A percentile compares a stretch with the other conserved stretches of the same genome.
Evolutionary conservation across 2,888 invertebrate species (phyloP).

Genomic region (Oegoconia quadripuncta): DNA sequence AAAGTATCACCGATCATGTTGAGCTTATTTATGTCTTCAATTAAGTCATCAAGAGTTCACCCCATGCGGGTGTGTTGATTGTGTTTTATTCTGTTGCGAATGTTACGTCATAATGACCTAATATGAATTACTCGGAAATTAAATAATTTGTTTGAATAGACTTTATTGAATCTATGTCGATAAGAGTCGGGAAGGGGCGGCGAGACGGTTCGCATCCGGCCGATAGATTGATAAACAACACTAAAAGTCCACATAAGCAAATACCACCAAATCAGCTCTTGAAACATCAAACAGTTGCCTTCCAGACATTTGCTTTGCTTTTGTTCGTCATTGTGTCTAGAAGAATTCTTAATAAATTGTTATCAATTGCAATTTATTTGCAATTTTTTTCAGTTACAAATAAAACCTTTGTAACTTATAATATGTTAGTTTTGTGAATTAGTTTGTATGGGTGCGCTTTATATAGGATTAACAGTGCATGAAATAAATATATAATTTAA

Average conservation of each 20-base stretch:
- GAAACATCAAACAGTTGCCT: slow-evolving; percentile 1
- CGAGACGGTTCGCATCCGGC: slow-evolving; percentile 53
- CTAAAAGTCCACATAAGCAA: slow-evolving; percentile 47
- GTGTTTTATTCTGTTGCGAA: neutral
- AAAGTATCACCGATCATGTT: slow-evolving; percentile 60
- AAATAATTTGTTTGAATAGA: slow-evolving; percentile 31
- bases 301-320: too few species aligned
- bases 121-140: slow-evolving; percentile 6
- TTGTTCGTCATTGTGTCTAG: too few species aligned
- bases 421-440: too few species aligned
- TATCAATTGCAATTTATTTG: too few species aligned
- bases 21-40: slow-evolving; percentile 64
- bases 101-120: slow-evolving; percentile 9
- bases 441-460: too few species aligned
- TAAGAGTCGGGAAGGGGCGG: slow-evolving; percentile 57
- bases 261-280: slow-evolving; percentile 32
- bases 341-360: too few species aligned
- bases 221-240: slow-evolving; percentile 52
- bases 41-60: slow-evolving; percentile 58
- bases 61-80: slow-evolving; percentile 62
- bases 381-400: too few species aligned
- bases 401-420: too few species aligned
- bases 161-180: slow-evolving; percentile 43
- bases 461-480: too few species aligned
- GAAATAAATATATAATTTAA: too few species aligned